phyloP scores from a whole-genome alignment of 2,888 invertebrate genomes.

The Lamellibrachia columna region DNA sequence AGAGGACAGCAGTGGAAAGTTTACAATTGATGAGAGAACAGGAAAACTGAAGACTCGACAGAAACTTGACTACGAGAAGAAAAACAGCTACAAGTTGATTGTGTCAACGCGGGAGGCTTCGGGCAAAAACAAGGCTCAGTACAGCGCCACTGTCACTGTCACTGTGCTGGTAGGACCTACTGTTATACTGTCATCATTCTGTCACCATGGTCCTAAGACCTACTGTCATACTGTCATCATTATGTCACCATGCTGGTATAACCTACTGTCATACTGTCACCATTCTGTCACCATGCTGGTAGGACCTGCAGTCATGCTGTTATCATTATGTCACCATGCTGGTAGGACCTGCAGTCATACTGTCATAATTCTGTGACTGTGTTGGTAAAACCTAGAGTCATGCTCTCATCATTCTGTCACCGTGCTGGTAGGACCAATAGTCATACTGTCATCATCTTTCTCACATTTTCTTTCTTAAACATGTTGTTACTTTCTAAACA shows the following conservation, averaged over 20 bases:
- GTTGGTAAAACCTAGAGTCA: too few relatives aligned
- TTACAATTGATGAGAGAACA: slow-evolving; percentile 43
- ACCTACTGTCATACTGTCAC: not conserved
- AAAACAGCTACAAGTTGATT: slow-evolving; percentile 45
- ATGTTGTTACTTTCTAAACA: not conserved
- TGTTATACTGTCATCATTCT: slow-evolving; percentile 10
- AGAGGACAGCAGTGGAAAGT: slow-evolving; percentile 44
- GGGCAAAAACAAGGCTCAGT: slow-evolving; percentile 42
- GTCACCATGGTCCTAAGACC: slow-evolving; percentile 52
- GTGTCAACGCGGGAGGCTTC: slow-evolving; percentile 56
- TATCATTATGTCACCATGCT: not conserved
- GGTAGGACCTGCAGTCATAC: too few relatives aligned
- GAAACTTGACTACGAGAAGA: slow-evolving; percentile 52
- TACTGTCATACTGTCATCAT: not conserved
- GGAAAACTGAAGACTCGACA: slow-evolving; percentile 47
- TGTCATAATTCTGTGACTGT: too few relatives aligned
- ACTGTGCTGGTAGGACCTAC: slow-evolving; percentile 50
- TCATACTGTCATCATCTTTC: not conserved
- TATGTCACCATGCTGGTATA: slow-evolving; percentile 53
- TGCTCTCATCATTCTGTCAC: not conserved
- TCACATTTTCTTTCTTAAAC: not conserved
- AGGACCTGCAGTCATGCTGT: not conserved
- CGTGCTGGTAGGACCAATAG: too few relatives aligned
- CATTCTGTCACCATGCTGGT: not conserved
- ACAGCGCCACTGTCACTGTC: slow-evolving; percentile 49